Base-by-base conservation (phyloP, 1,140 invertebrate species). In the Lucilia cuprina region DNA sequence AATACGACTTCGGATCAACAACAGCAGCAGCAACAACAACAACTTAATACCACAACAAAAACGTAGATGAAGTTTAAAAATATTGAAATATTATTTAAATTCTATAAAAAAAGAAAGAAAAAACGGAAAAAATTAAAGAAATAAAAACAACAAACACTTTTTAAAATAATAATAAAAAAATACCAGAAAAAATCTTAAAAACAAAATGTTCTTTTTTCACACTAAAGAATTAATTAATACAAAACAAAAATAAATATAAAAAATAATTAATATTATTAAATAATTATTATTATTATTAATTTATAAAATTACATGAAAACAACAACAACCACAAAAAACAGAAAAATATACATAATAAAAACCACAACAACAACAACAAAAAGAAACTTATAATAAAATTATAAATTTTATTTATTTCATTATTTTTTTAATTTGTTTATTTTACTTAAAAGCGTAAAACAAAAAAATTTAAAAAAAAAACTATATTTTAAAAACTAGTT, bases 31-130 rank as follows among this genome's bases (percentile, higher is more conserved):
- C 85, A 87, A 83, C 86, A 87, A 82, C 83, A 86, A 84, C 86
- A 86, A 60, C 86, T 89, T 70, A 55, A 83, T 85, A n/a, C 87
- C 85, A 70, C 85, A 87, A 77, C 87, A 87, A 85, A 87, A 87
- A 90, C 87, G 87, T 89, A 88, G 82, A 90, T 87, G 87, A 89
- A 82, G 82, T 82, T 84, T 55, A 55, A 83, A 85, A 84, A 85
- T 65, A 82, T 74, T 84, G 30, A 80, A 84, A 74, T 41, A 74
- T 83, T 75, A 83, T 83, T 82, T 65, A 82, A 60, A 82, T 34
- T 82, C 19, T 60, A 82, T 82, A 49, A 50, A 82, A 74, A 75
- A 82, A 21, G 75, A 41, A 84, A 84, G 49, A 60, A 60, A 50
- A 74, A 78, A 75, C 21, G 30, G 74, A 82, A 82, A 49, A 21